phyloP scores from a whole-genome alignment of 30 jellyfish, hydroid and myxozoan species.

The Cassiopea xamachana region DNA sequence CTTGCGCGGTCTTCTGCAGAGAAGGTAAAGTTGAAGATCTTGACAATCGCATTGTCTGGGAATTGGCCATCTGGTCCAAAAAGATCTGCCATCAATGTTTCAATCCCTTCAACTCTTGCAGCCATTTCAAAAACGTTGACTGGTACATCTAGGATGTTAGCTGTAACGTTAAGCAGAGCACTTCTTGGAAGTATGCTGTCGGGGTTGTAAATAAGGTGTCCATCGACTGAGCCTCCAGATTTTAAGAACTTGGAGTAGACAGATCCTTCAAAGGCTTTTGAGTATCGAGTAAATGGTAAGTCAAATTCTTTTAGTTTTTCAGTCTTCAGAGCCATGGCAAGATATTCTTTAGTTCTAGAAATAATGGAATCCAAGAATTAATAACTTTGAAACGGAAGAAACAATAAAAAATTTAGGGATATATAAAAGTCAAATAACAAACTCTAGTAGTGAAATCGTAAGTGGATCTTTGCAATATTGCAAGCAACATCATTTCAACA shows the following conservation, averaged over 20 bases:
- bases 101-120: conserved; percentile 92
- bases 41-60: conserved; percentile 76
- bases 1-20: conserved; percentile 64
- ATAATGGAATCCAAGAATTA: neutral
- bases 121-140: conserved; percentile 91
- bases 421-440: no score
- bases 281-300: conserved; percentile 80
- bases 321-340: conserved; percentile 52
- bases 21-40: conserved; percentile 72
- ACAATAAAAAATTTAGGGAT: neutral
- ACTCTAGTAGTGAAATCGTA: no score
- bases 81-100: conserved; percentile 85
- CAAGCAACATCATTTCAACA: no score
- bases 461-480: neutral
- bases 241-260: conserved; percentile 65
- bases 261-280: conserved; percentile 92
- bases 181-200: conserved; percentile 93
- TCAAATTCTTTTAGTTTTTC: conserved; percentile 55
- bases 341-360: conserved; percentile 69
- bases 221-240: conserved; percentile 93
- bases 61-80: conserved; percentile 91
- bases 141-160: conserved; percentile 87
- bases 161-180: conserved; percentile 90
- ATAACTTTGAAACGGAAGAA: neutral
- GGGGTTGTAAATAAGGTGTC: conserved; percentile 91